These are phyloP conservation scores for Drosophila ficusphila DNA, from an alignment of 1,140 invertebrate genomes.

Conservation along the genomic window DNA sequence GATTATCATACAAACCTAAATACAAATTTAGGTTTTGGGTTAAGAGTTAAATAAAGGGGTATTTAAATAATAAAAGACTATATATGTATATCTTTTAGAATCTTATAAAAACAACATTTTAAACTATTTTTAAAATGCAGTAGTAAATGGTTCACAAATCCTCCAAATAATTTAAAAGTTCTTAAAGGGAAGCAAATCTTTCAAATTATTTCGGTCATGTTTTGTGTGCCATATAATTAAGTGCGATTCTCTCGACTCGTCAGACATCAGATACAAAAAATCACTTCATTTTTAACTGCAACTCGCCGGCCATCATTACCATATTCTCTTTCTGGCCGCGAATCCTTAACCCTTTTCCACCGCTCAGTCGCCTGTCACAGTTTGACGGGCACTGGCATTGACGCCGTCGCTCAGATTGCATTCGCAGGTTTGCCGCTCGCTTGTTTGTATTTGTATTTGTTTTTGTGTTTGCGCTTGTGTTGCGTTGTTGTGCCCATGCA, in stretches of 20 bases:
- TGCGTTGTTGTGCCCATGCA: slow-evolving; percentile 43
- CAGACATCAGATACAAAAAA: slow-evolving; percentile 19
- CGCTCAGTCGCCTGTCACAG: slow-evolving; percentile 39
- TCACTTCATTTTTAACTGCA: slow-evolving; percentile 6
- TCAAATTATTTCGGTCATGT: slow-evolving; percentile 7
- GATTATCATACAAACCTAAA: not conserved
- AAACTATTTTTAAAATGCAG: no score
- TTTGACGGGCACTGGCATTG: slow-evolving; percentile 60
- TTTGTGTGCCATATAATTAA: slow-evolving; percentile 11
- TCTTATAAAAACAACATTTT: no score
- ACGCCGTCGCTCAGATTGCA: slow-evolving; percentile 50
- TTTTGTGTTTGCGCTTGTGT: slow-evolving; percentile 27
- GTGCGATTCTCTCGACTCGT: not conserved
- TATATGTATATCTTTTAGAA: no score
- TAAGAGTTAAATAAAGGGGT: no score
- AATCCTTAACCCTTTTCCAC: slow-evolving; percentile 25
- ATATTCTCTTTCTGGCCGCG: slow-evolving; percentile 19
- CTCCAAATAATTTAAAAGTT: not conserved
- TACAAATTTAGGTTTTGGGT: no score
- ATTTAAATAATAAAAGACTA: no score
- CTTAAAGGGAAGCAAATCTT: not conserved
- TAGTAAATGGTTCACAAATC: no score
- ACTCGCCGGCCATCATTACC: slow-evolving; percentile 20
- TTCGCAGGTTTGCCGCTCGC: slow-evolving; percentile 14
- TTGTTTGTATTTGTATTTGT: slow-evolving; percentile 40